Percentiles rank a stretch among this genome's conserved stretches.
Evolutionary conservation across 2,797 vertebrate species (phyloP).

Genomic region (Denticeps clupeoides): DNA sequence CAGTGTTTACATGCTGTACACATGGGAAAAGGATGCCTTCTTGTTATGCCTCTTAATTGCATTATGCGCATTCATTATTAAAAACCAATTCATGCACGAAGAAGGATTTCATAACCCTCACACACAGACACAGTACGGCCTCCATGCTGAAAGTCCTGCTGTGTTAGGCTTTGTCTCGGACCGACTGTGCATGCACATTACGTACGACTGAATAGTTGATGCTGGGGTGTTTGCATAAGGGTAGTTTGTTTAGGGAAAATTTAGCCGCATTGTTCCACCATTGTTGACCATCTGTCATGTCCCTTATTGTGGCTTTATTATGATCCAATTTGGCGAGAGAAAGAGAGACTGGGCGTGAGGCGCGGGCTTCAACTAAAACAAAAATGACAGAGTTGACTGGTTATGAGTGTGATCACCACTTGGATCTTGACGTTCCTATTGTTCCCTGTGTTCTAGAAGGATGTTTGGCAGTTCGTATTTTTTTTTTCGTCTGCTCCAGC

Average conservation of each 20-base stretch:
- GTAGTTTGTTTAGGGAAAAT: not conserved
- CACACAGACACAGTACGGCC: too few species aligned
- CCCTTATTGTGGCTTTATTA: not conserved
- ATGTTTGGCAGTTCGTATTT: not conserved
- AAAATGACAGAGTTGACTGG: not conserved
- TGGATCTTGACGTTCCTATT: slow-evolving; percentile 23
- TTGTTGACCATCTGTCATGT: not conserved
- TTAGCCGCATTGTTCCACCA: not conserved
- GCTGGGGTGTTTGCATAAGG: not conserved
- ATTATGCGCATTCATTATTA: too few species aligned
- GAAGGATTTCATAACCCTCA: too few species aligned
- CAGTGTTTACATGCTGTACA: too few species aligned
- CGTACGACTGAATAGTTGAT: not conserved
- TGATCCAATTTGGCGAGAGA: not conserved
- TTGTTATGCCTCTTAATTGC: too few species aligned
- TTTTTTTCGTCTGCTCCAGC: slow-evolving; percentile 11
- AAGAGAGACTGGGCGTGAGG: not conserved
- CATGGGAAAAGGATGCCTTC: too few species aligned
- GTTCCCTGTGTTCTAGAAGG: slow-evolving; percentile 3
- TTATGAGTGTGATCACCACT: too few species aligned
- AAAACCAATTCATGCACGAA: too few species aligned
- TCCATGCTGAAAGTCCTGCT: too few species aligned
- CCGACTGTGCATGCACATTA: too few species aligned
- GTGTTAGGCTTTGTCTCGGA: too few species aligned
- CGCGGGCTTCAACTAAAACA: too few species aligned